Conservation (phyloP, 1,140 invertebrate species). For the Ceratosolen solmsi region DNA sequence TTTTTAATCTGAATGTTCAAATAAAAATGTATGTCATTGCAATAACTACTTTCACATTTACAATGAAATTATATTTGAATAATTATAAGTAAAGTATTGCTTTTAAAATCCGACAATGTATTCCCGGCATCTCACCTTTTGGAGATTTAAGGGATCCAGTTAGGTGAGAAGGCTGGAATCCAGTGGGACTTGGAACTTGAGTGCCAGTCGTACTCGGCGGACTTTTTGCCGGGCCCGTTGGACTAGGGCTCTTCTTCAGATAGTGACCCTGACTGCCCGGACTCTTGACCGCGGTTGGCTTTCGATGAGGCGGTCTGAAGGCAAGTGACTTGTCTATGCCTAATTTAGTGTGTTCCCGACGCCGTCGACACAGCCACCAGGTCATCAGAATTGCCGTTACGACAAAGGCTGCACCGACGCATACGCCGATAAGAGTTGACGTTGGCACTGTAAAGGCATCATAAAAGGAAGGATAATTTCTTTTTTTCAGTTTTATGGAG, state of each 20-base stretch:
- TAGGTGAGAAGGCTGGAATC: slow-evolving; percentile 59
- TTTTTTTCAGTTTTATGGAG: too few relatives aligned
- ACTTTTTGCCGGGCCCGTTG: slow-evolving; percentile 79
- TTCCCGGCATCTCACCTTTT: slow-evolving; percentile 16
- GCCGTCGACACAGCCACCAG: slow-evolving; percentile 76
- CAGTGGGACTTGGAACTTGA: slow-evolving; percentile 68
- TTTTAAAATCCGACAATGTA: too few relatives aligned
- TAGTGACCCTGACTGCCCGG: slow-evolving; percentile 83
- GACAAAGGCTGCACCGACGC: slow-evolving; percentile 76
- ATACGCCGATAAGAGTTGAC: slow-evolving; percentile 77
- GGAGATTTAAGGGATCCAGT: slow-evolving; percentile 35
- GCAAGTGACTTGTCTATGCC: slow-evolving; percentile 76
- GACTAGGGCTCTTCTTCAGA: slow-evolving; percentile 90
- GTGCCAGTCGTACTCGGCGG: slow-evolving; percentile 70
- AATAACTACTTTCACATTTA: too few relatives aligned
- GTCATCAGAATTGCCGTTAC: slow-evolving; percentile 75
- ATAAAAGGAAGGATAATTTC: too few relatives aligned
- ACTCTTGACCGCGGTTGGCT: slow-evolving; percentile 80
- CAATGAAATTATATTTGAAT: too few relatives aligned
- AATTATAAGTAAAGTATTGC: too few relatives aligned
- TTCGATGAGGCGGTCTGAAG: slow-evolving; percentile 76
- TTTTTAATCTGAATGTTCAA: too few relatives aligned
- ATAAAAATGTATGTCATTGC: too few relatives aligned
- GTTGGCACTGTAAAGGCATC: slow-evolving; percentile 77
- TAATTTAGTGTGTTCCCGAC: slow-evolving; percentile 70